phyloP scores from a whole-genome alignment of 2,888 invertebrate species.

The Drosophila recens region DNA sequence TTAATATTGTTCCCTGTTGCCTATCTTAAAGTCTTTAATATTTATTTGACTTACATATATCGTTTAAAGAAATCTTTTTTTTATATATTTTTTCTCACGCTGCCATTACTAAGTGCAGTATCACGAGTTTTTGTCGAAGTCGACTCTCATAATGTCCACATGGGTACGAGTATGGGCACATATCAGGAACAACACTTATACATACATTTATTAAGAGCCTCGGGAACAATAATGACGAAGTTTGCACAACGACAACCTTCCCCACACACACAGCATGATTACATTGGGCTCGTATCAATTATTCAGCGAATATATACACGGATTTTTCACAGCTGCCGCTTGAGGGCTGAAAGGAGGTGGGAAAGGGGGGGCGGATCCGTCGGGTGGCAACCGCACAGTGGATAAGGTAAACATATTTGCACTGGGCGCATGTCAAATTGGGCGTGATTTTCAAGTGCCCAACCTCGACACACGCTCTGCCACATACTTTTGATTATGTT shows the following conservation, averaged over 20 bases:
- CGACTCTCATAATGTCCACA: slow-evolving; percentile 7
- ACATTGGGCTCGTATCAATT: slow-evolving; percentile 70
- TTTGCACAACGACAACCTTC: slow-evolving; percentile 58
- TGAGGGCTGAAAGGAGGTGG: not conserved
- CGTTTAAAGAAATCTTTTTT: not conserved
- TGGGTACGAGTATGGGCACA: not conserved
- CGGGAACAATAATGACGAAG: slow-evolving; percentile 68
- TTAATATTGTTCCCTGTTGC: not conserved
- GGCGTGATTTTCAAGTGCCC: slow-evolving; percentile 77
- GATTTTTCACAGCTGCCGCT: slow-evolving; percentile 60
- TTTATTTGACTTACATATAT: not conserved
- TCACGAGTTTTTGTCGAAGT: slow-evolving; percentile 18
- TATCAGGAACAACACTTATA: slow-evolving; percentile 33
- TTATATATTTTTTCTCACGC: not conserved
- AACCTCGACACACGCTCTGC: slow-evolving; percentile 34
- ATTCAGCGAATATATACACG: slow-evolving; percentile 73
- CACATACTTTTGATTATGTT: slow-evolving; percentile 77
- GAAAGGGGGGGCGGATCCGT: not conserved
- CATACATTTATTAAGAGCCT: slow-evolving; percentile 58
- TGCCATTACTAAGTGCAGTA: slow-evolving; percentile 19
- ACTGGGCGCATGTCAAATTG: slow-evolving; percentile 78
- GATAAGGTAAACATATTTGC: slow-evolving; percentile 69
- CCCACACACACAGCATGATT: slow-evolving; percentile 43
- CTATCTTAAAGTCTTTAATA: not conserved
- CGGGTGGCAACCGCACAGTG: slow-evolving; percentile 31